Evolutionary conservation across 1,140 invertebrate species (phyloP), one percentile per base, ranked within the genome.

Genomic region (Monomorium pharaonis): DNA sequence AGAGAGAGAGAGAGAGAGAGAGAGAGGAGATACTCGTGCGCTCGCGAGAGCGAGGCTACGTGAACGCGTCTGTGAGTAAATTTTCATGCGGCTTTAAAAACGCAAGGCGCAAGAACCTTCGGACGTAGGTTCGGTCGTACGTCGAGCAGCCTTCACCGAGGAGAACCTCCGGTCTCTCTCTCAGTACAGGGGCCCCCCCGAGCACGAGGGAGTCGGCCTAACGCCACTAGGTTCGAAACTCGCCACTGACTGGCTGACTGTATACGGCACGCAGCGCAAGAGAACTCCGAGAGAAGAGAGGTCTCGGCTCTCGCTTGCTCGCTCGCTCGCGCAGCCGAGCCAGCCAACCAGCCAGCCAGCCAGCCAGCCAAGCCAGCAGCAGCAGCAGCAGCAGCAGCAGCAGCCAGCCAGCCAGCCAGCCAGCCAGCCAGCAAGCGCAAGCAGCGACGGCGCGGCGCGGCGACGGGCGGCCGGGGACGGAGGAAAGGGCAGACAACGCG

Each of bases 181-280:
- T 74, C 67, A 65, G 62, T 70, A 56, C 60, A 42, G 89, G 89
- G 89, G 67, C 87, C 87, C 90, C 83, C 56, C 63, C 85, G 69
- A 87, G 69, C 37, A 70, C 70, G 84, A 87, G 89, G 78, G 89
- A 86, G 78, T 85, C 72, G n/a, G 75, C 56, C 87, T 76, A 90
- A 88, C 85, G 86, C 84, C 81, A 90, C 90, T 85, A 88, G 87
- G 85, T 88, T 88, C 74, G 67, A 91, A 91, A 91, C 88, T 87
- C 91, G 90, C 88, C 90, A 90, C 88, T 91, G 91, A 89, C 90
- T 88, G 75, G 77, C 77, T 74, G 88, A 33, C 67, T 84, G 24
- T 86, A 91, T 63, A 85, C 65, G 90, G 47, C 89, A 21, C 44
- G 88, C 90, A 92, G 91, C 89, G 12, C 6, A 92, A 92, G 91